Percentiles rank a stretch among this genome's conserved stretches.
These are phyloP conservation scores for Anabas testudineus DNA, from an alignment of 2,797 vertebrate genomes.

Conservation along the genomic window DNA sequence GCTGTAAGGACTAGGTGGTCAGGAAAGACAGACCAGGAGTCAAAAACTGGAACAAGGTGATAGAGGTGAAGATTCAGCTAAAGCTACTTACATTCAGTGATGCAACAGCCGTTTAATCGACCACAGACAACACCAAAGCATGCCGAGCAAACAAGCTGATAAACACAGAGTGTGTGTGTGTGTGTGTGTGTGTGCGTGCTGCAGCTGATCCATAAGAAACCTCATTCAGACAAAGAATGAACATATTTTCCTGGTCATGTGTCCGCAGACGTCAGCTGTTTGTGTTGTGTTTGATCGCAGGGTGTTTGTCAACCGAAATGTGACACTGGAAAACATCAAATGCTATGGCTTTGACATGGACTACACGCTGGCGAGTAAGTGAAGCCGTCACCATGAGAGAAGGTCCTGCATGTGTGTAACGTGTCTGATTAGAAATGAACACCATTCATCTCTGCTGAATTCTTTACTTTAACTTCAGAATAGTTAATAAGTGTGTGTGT, in stretches of 20 bases:
- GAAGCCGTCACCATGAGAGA: neutral
- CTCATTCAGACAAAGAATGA: neutral
- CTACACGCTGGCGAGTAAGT: constrained; percentile 88
- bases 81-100: neutral
- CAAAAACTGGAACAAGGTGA: neutral
- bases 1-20: neutral
- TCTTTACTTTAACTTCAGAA: neutral
- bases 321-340: constrained; percentile 87
- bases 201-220: neutral
- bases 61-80: neutral
- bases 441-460: neutral
- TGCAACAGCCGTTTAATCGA: neutral
- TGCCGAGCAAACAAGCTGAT: neutral
- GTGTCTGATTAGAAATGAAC: neutral
- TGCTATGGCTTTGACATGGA: constrained; percentile 95
- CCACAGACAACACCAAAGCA: neutral
- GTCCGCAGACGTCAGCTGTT: constrained; percentile 7
- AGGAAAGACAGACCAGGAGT: neutral
- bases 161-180: neutral
- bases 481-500: neutral
- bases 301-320: constrained; percentile 89
- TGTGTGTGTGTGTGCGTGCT: too few species aligned
- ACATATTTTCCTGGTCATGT: neutral
- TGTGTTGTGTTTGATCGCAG: constrained; percentile 70
- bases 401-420: neutral